Conservation (phyloP, 2,797 vertebrate genomes). For the Pteropus rufus region DNA sequence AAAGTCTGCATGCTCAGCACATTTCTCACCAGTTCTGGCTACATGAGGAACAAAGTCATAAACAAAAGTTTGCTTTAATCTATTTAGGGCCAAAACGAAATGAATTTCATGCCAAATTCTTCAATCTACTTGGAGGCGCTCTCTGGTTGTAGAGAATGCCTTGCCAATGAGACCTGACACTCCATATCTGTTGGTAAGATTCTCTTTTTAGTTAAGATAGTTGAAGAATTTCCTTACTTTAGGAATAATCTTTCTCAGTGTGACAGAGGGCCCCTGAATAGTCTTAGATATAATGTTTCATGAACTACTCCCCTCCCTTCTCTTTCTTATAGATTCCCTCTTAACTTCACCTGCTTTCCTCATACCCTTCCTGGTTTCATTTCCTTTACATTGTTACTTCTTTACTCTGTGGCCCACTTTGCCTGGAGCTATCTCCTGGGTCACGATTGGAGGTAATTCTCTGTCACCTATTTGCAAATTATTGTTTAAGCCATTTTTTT, state of each 20-base stretch:
- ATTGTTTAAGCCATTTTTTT: background rate
- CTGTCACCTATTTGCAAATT: background rate
- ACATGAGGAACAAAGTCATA: background rate
- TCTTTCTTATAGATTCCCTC: background rate
- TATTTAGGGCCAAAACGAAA: background rate
- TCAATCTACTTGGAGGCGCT: background rate
- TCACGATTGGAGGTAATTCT: background rate
- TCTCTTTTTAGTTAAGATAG: background rate
- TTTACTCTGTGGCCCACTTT: background rate
- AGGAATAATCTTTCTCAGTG: background rate
- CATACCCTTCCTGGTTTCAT: background rate
- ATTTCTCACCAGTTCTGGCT: constrained; percentile 3
- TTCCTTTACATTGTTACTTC: background rate
- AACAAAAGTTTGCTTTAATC: constrained; percentile 16
- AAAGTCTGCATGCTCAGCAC: background rate
- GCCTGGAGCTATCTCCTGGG: background rate
- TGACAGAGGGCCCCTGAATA: background rate
- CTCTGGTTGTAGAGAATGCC: background rate
- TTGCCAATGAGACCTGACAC: background rate
- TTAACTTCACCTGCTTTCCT: background rate
- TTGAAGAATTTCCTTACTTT: background rate
- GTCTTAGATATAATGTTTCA: background rate
- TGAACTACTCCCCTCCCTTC: background rate
- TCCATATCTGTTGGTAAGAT: background rate
- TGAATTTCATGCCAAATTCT: background rate